Base-by-base conservation (phyloP, 2,797 vertebrate species). In the Uromys caudimaculatus region DNA sequence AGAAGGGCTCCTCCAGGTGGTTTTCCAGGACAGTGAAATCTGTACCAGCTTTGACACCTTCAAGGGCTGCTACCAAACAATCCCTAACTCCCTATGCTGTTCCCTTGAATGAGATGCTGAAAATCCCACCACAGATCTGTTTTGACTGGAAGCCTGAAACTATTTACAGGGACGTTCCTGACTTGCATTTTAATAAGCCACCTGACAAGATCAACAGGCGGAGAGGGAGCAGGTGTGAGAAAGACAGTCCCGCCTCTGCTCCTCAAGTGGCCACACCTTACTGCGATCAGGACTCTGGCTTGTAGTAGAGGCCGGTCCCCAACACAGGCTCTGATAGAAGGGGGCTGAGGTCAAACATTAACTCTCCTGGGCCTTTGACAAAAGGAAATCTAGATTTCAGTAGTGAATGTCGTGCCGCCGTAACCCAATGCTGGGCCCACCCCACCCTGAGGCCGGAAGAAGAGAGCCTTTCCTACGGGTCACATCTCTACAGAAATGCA, bases 401-500 rank as follows among this genome's bases (percentile, higher is more conserved):
- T 52, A 14, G 32, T 95, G 94, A 96, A 82, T 62, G 90, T 90
- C 97, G 96, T 90, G 54, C 35, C 96, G 64, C 97, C 96, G 47
- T 21, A 96, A 96, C 77, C 90, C 85, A 58, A 56, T 41, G 50
- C 78, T 96, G 62, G 93, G 44, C 97, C 96, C 85, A 77, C 97
- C 97, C 97, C 76, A 44, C 76, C 41, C 76, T 90, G 96, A 97
- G 29, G 29, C 96, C 97, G 90, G 13, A 95, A 98, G 98, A 96
- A 94, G 84, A 60, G 90, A 75, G 58, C 88, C 73, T 17, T 17
- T 95, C 95, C 96, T 67, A 94, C 93, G 21, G 93, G 96, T 97
- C 91, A 81, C 29, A 1, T 98, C 93, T 14, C 97, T 97, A 90
- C 98, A 98, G 98, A 96, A 98, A 98, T 94, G 29, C 24, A 92